These are phyloP conservation scores for Parazoanthus darwini DNA, from an alignment of 92 coral and sea anemone genomes.

Conservation along the genomic window DNA sequence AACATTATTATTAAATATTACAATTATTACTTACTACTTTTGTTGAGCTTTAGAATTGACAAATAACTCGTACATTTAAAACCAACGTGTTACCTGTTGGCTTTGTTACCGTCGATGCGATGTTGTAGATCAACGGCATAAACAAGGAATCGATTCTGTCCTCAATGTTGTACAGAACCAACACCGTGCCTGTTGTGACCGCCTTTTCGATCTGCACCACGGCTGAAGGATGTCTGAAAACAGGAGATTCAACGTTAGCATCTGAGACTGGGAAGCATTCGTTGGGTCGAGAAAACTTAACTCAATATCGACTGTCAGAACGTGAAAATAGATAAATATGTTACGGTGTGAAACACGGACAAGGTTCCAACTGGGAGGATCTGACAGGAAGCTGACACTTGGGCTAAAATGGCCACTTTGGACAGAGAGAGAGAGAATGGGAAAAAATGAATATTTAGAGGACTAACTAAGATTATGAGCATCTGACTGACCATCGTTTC, in stretches of 20 bases:
- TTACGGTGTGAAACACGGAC: no score
- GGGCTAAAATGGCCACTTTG: no score
- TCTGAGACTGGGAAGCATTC: no score
- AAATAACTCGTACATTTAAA: neutral
- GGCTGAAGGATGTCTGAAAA: slow-evolving; percentile 78
- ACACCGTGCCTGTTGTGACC: slow-evolving; percentile 80
- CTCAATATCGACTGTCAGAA: no score
- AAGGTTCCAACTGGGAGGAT: no score
- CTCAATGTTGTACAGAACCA: slow-evolving; percentile 85
- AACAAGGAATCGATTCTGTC: slow-evolving; percentile 87
- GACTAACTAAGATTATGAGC: no score
- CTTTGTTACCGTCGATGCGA: slow-evolving; percentile 68
- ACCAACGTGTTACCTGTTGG: slow-evolving; percentile 63
- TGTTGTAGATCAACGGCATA: slow-evolving; percentile 92
- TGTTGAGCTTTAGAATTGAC: neutral
- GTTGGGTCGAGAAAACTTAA: no score
- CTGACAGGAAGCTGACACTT: no score
- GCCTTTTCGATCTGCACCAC: slow-evolving; percentile 89
- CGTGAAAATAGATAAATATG: no score
- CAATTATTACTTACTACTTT: neutral
- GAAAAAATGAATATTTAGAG: no score
- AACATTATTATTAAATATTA: neutral
- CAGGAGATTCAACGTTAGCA: neutral
- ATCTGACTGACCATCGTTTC: no score
- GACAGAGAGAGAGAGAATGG: no score